phyloP scores from a whole-genome alignment of 2,113 vertebrate species.

The Percopsis transmontana region DNA sequence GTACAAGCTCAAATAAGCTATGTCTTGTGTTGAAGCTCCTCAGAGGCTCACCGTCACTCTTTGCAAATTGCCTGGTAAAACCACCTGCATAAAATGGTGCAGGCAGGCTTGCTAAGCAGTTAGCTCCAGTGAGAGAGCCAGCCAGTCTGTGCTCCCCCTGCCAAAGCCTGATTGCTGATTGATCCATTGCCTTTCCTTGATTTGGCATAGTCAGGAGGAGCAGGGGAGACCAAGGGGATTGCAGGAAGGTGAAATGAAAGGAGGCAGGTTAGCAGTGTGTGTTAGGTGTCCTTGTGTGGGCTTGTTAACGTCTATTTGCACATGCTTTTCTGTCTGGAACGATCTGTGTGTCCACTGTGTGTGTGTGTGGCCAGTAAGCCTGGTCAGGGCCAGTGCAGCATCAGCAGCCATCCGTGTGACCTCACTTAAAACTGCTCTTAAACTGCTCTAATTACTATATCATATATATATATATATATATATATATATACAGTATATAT shows the following conservation, averaged over 20 bases:
- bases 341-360: not conserved
- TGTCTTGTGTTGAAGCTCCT: constrained; percentile 20
- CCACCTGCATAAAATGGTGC: constrained; percentile 29
- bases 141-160: constrained; percentile 29
- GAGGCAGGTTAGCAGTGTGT: constrained; percentile 3
- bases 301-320: not conserved
- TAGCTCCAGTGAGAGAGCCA: not conserved
- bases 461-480: too few species aligned
- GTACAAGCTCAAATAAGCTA: constrained; percentile 17
- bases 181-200: constrained; percentile 49
- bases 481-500: not conserved
- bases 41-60: constrained; percentile 24
- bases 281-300: not conserved
- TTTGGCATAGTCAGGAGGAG: constrained; percentile 34
- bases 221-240: constrained; percentile 32
- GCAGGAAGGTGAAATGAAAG: constrained; percentile 39
- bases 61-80: constrained; percentile 49
- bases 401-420: constrained; percentile 31
- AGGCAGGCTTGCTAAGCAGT: constrained; percentile 7
- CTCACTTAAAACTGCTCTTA: constrained; percentile 14
- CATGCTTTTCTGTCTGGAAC: not conserved
- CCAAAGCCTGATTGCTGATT: constrained; percentile 61
- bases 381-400: constrained; percentile 10
- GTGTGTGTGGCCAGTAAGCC: not conserved
- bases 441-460: constrained; percentile 31